Evolutionary conservation across 2,888 invertebrate species (phyloP).

Genomic region (Seira ritae): DNA sequence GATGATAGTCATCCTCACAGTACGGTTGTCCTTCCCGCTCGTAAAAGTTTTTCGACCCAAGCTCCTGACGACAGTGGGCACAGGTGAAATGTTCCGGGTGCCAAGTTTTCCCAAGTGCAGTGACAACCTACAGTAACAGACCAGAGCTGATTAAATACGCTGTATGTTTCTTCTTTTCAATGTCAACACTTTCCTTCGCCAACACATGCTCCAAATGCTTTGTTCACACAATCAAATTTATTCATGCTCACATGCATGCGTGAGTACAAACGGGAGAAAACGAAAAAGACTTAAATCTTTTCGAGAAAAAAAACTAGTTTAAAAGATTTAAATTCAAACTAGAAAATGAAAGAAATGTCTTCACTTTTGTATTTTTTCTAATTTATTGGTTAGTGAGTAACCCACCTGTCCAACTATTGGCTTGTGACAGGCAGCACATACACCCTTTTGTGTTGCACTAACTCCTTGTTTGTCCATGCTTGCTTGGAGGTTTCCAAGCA

Average conservation of each 20-base stretch:
- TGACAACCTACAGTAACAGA: slow-evolving; percentile 83
- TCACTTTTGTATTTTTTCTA: not conserved
- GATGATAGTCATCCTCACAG: slow-evolving; percentile 99
- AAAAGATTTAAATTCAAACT: too few relatives aligned
- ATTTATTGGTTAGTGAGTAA: not conserved
- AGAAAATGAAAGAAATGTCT: too few relatives aligned
- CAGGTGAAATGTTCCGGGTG: slow-evolving; percentile 99
- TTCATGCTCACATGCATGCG: not conserved
- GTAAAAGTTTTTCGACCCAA: slow-evolving; percentile 98
- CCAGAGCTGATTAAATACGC: slow-evolving; percentile 1
- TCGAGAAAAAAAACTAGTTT: too few relatives aligned
- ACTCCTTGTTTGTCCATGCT: slow-evolving; percentile 99
- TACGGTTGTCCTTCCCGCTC: slow-evolving; percentile 97
- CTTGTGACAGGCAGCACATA: slow-evolving; percentile 99
- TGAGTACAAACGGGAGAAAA: not conserved
- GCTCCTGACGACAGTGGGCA: slow-evolving; percentile 96
- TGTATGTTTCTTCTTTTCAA: slow-evolving; percentile 22
- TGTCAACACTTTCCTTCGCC: slow-evolving; percentile 35
- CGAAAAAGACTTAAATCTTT: not conserved
- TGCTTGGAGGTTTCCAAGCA: slow-evolving; percentile 95
- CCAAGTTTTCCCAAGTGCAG: slow-evolving; percentile 98
- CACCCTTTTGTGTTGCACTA: slow-evolving; percentile 98
- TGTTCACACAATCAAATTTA: not conserved
- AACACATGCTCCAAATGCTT: not conserved
- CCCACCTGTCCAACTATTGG: slow-evolving; percentile 96